phyloP scores from a whole-genome alignment of 2,888 invertebrate species.

The Tenthredo amoena region DNA sequence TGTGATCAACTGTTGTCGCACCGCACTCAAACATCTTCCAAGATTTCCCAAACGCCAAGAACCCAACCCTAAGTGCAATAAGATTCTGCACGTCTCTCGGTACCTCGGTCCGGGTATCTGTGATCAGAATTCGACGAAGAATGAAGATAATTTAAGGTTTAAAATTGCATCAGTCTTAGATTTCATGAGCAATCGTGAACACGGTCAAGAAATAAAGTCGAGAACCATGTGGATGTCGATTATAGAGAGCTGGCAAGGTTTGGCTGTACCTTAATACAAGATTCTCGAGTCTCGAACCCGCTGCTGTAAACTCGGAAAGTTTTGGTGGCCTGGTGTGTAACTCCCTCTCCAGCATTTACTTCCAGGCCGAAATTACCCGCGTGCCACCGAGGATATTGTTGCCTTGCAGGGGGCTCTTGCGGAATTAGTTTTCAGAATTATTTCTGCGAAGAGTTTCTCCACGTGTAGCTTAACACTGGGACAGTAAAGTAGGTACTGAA shows the following conservation, averaged over 20 bases:
- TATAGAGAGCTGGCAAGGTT: not conserved
- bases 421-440: constrained; percentile 50
- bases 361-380: constrained; percentile 29
- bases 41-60: not conserved
- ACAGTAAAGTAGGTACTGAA: not conserved
- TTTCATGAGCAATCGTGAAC: constrained; percentile 24
- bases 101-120: not conserved
- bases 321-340: constrained; percentile 45
- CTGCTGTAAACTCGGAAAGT: constrained; percentile 33
- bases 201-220: constrained; percentile 2
- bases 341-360: constrained; percentile 38
- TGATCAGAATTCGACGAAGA: not conserved
- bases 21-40: not conserved
- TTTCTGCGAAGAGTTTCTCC: constrained; percentile 15
- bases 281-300: constrained; percentile 12
- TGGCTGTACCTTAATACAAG: constrained; percentile 10
- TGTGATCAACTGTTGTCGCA: constrained; percentile 31
- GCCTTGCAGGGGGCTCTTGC: constrained; percentile 39
- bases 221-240: not conserved
- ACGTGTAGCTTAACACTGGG: constrained; percentile 18
- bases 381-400: constrained; percentile 50
- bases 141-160: not conserved
- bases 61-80: not conserved
- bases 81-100: not conserved
- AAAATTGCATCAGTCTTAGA: not conserved